These are phyloP conservation scores for Bombus vancouverensis DNA, from an alignment of 1,140 invertebrate species.

Conservation along the genomic window DNA sequence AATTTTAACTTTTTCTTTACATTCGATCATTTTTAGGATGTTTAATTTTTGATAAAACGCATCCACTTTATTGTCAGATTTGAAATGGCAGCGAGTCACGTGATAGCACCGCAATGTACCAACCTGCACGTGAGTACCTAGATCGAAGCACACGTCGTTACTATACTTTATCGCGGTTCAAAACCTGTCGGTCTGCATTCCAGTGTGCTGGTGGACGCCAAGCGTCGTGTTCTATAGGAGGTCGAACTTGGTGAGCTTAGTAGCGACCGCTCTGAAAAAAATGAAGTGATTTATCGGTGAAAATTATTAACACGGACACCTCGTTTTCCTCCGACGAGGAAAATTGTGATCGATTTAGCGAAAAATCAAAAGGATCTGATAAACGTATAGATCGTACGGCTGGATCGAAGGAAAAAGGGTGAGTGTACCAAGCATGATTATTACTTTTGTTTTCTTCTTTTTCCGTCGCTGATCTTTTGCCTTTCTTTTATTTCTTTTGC, in stretches of 20 bases:
- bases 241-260: conserved; percentile 3
- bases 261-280: conserved; percentile 7
- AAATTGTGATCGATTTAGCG: neutral
- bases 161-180: conserved; percentile 60
- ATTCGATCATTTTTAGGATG: neutral
- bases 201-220: conserved; percentile 69
- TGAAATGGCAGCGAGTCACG: neutral
- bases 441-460: conserved; percentile 30
- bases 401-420: conserved; percentile 61
- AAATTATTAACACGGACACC: conserved; percentile 8
- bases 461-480: neutral
- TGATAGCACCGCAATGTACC: conserved; percentile 18
- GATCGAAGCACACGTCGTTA: conserved; percentile 42
- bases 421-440: conserved; percentile 16
- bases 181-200: conserved; percentile 73
- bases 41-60: neutral
- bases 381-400: conserved; percentile 38
- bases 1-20: no score
- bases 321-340: neutral
- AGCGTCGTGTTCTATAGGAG: conserved; percentile 44
- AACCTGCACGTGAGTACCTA: conserved; percentile 35
- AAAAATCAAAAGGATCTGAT: conserved; percentile 20
- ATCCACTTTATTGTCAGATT: neutral
- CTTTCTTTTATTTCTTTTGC: neutral
- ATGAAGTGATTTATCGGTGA: conserved; percentile 5